Evolutionary conservation across 2,797 vertebrate species (phyloP), one percentile per base, ranked within the genome.

Genomic region (Rhabdophis nuchalis): DNA sequence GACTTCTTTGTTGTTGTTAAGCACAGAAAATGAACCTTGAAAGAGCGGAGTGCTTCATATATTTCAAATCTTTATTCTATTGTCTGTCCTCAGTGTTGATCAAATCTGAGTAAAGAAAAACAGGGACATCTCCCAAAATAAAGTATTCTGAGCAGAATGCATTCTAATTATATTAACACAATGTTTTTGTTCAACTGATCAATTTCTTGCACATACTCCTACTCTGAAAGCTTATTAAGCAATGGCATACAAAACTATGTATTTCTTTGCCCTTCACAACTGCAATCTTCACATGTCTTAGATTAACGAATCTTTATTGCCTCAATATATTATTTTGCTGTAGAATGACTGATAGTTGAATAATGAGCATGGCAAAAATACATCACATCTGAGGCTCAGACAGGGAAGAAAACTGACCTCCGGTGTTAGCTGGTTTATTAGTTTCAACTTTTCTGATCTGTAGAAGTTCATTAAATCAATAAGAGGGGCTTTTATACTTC

Each of bases 301-400:
- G 95, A 97, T 97, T 97, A 97, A 97, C 96, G 36, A 92, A 92
- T 96, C 87, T 77, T 93, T 87, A 92, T 93, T 96, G 94, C 94
- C 90, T 90, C 77, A 92, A 90, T 95, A 95, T 93, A 96, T 95
- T 91, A 95, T 96, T 96, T 96, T 68, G 14, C 95, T 90, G 88
- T 23, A 18, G 20, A 16, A 92, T 18, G 95, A 85, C 68, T 91
- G 93, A 91, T 10, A 91, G 85, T 95, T 94, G 93, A 91, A n/a
- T 93, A 95, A 92, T 95, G 92, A 77, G n/a, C 93, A 91, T n/a
- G 54, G 57, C 72, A 16, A 85, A 89, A 90, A 87, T 32, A 64
- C 61, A 0, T 77, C 86, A 87, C 23, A 52, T 8, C 32, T 25
- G 57, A 53, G 91, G 56, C 85, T 77, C 9, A 64, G 29, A 20